Base-by-base conservation (phyloP, 2,113 vertebrate genomes). In the Ceyx melanurus region DNA sequence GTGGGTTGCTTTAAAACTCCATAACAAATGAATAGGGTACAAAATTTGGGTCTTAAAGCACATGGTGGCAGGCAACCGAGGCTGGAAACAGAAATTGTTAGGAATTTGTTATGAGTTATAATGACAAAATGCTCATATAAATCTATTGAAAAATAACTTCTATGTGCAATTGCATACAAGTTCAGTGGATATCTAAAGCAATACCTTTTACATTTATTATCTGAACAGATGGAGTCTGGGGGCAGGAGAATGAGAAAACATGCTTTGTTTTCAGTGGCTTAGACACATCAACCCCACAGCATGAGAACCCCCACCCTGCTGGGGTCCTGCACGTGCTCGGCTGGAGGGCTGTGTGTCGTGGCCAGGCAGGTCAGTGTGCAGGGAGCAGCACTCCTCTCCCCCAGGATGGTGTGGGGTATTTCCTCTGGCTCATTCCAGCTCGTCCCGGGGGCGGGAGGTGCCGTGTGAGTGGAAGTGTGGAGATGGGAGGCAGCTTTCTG, bases 281-380 rank as follows among this genome's bases (percentile, higher is more conserved):
- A 40, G 15, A 2, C 33, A 37, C 23, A 40, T 37, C 82, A 13
- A 4, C n/a, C 35, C 40, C 7, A 4, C 3, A 15, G 54, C 21
- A 7, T 10, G 31, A 51, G 64, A 9, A 60, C 29, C 28, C 33
- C 33, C 19, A 31, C 5, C 31, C 42, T 61, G 46, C 28, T 0
- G 0, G 19, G 19, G 21, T 82, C 50, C 62, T 33, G 20, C 62
- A 23, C 0, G 0, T 48, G 4, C 66, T 56, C 12, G 28, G 31
- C 65, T 78, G 61, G 31, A 54, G n/a, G 15, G 15, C 8, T 48
- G 33, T 33, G 82, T 54, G 72, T 62, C 3, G 2, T 42, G 8
- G 10, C n/a, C 33, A 29, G 50, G 40, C 28, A 60, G 79, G 58
- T 93, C 54, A 58, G 26, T 0, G 1, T 6, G 18, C 29, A 50